Percentiles rank a stretch among this genome's conserved stretches.
Conservation (phyloP, 2,797 vertebrate genomes). For the Petrocephalus schoutedeni region DNA sequence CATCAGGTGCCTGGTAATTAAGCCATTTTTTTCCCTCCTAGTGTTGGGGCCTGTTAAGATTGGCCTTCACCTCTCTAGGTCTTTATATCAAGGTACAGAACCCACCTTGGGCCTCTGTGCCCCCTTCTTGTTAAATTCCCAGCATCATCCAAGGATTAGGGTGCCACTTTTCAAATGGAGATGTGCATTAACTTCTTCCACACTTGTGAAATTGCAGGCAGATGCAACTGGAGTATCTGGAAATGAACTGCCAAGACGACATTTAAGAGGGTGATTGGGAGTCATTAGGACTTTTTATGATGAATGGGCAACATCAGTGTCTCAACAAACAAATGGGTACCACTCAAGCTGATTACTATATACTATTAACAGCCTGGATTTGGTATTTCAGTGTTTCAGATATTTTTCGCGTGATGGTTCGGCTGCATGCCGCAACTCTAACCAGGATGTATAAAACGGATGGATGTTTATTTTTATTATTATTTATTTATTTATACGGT, state of each 20-base stretch:
- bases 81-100: constrained; percentile 31
- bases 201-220: constrained; percentile 99
- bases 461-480: constrained; percentile 16
- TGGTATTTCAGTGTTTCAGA: not conserved
- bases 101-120: not conserved
- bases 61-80: constrained; percentile 48
- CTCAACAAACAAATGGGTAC: constrained; percentile 98
- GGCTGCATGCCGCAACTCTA: not conserved
- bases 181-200: constrained; percentile 94
- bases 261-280: constrained; percentile 99
- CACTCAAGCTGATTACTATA: constrained; percentile 82
- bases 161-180: constrained; percentile 49
- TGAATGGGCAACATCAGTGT: constrained; percentile 92
- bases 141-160: constrained; percentile 78
- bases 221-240: constrained; percentile 99
- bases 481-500: constrained; percentile 39
- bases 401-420: not conserved
- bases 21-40: not conserved
- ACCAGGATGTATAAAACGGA: constrained; percentile 17
- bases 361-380: not conserved
- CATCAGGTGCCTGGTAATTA: constrained; percentile 89
- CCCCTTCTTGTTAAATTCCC: constrained; percentile 58
- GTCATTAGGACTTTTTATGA: constrained; percentile 99
- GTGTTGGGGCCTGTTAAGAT: not conserved
- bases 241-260: constrained; percentile 99